Evolutionary conservation across 2,113 vertebrate genomes (phyloP), one percentile per base, ranked within the genome.

Genomic region (Hucho hucho): DNA sequence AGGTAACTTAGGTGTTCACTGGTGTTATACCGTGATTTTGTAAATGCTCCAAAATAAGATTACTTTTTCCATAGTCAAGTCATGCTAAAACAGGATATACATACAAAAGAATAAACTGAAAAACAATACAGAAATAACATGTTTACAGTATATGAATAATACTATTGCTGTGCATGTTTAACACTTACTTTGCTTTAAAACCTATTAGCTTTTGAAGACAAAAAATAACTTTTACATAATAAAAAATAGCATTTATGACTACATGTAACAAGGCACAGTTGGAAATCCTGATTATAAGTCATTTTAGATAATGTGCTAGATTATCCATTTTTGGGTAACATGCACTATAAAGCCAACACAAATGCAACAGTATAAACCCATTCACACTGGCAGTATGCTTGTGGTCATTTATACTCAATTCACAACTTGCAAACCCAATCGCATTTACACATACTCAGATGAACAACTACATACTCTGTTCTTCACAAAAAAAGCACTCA

Each of bases 251-350:
- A 73, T 87, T 78, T 75, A 32, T 59, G 67, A 79, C 86, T 85
- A 81, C 74, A 75, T 69, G 83, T 68, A 28, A 81, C 75, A 93
- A 93, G 91, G 92, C 91, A 93, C 92, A 56, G 79, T 72, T 81
- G 91, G 91, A 80, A 24, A 86, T 87, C 88, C 86, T 90, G 89
- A 92, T 85, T 75, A 79, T 73, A 72, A 83, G 81, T 70, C 77
- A 84, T 79, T 84, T 80, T 74, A 73, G 84, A 82, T 69, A 75
- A 79, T 67, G 83, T 81, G 82, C 70, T 75, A 76, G 73, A 74
- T 76, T 63, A 61, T 75, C 64, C 65, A 73, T 72, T 37, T 72
- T 80, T 63, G 70, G 68, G 66, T 73, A 66, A 77, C 79, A 81
- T 79, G 78, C 73, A 79, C 82, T 81, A 78, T 74, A 65, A 72